A percentile compares a stretch with the other conserved stretches of the same genome.
phyloP scores from a whole-genome alignment of 2,113 vertebrate genomes.

The Megaceryle maxima region DNA sequence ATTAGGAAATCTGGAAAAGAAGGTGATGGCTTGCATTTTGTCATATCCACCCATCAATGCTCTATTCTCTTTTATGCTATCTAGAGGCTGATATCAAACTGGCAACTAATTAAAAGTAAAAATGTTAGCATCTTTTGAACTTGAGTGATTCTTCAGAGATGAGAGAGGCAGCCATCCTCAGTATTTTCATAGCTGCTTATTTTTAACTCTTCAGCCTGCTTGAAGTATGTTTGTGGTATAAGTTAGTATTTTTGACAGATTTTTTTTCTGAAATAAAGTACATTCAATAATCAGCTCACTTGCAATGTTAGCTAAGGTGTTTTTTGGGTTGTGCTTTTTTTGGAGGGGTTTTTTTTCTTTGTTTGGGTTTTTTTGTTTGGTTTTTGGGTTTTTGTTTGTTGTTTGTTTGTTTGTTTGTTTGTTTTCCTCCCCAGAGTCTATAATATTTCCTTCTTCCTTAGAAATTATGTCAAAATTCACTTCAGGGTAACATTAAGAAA shows the following conservation, averaged over 20 bases:
- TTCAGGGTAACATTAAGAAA: background rate
- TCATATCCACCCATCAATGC: background rate
- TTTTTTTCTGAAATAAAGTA: background rate
- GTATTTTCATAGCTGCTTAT: conserved; percentile 48
- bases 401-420: background rate
- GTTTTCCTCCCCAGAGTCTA: background rate
- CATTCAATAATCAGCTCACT: conserved; percentile 1
- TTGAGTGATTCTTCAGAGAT: conserved; percentile 43
- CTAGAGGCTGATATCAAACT: conserved; percentile 64
- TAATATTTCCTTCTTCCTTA: background rate
- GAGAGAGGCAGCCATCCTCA: conserved; percentile 6
- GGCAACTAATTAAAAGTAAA: conserved; percentile 71
- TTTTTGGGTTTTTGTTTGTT: too few species aligned
- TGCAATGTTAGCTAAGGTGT: background rate
- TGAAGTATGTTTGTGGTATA: background rate
- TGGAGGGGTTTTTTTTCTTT: background rate
- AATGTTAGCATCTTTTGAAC: conserved; percentile 61
- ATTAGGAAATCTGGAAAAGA: conserved; percentile 37
- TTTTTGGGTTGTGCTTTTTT: too few species aligned
- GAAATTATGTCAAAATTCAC: background rate
- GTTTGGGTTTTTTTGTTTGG: too few species aligned
- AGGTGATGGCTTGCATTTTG: conserved; percentile 29
- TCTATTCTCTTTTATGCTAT: conserved; percentile 51
- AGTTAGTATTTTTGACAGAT: background rate
- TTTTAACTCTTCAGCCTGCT: conserved; percentile 50